Conservation (phyloP, 2,113 vertebrate genomes). For the Circaetus cinerascens region DNA sequence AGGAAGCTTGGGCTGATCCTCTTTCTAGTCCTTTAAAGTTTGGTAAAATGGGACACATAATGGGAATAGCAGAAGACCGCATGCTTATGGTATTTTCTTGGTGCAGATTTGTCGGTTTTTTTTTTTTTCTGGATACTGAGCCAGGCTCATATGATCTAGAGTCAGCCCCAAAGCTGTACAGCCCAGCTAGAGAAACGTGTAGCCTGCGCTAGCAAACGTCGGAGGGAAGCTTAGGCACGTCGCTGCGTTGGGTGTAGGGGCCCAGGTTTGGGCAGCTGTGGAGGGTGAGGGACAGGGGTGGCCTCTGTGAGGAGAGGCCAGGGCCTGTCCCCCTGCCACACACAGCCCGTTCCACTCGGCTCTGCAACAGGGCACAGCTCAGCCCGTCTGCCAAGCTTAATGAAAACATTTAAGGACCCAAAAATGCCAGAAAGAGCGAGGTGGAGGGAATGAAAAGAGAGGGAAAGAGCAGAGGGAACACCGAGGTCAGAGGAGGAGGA, state of each 20-base stretch:
- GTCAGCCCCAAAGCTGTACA: neutral
- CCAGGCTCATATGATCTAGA: neutral
- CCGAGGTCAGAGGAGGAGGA: neutral
- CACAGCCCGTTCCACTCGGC: neutral
- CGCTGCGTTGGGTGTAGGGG: neutral
- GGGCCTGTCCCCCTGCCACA: no score
- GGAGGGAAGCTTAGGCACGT: neutral
- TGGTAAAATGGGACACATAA: neutral
- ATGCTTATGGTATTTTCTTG: neutral
- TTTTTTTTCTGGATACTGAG: neutral
- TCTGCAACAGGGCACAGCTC: neutral
- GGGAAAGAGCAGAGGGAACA: neutral
- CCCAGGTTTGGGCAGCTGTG: neutral
- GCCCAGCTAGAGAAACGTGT: neutral
- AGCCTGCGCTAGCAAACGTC: neutral
- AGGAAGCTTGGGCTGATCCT: neutral
- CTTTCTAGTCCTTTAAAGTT: neutral
- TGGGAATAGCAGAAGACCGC: neutral
- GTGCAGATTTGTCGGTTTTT: rapidly evolving
- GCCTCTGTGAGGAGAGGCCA: neutral
- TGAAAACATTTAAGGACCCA: neutral
- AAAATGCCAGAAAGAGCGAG: neutral
- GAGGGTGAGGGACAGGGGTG: no score
- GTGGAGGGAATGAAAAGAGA: neutral
- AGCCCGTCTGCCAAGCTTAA: neutral